A percentile compares a stretch with the other conserved stretches of the same genome.
Conservation (phyloP, 2,113 vertebrate species). For the Nannospalax galili region DNA sequence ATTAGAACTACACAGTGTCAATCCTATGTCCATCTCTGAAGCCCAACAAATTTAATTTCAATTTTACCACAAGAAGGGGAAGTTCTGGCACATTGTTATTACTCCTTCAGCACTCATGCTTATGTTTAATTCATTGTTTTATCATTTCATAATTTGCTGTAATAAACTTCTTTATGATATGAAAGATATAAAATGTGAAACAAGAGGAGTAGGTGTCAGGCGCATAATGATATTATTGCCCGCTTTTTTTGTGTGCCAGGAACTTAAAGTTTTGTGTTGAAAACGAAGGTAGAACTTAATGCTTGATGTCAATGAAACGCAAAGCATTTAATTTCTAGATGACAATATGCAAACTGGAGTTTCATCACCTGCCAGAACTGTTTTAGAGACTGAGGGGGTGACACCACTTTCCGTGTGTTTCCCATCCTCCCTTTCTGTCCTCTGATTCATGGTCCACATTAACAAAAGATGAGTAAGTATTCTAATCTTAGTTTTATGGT, state of each 20-base stretch:
- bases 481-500: background rate
- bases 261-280: conserved; percentile 1
- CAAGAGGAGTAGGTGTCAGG: background rate
- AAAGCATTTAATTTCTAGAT: background rate
- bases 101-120: background rate
- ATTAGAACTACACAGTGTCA: conserved; percentile 11
- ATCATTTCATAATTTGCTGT: conserved; percentile 63
- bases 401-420: background rate
- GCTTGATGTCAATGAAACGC: conserved; percentile 18
- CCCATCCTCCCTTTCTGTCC: background rate
- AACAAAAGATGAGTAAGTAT: background rate
- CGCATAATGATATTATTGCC: conserved; percentile 3
- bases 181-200: conserved; percentile 53
- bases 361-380: background rate
- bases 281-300: background rate
- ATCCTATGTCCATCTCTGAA: background rate
- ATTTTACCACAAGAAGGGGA: conserved; percentile 9
- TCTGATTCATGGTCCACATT: background rate
- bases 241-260: background rate
- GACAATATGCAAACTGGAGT: background rate
- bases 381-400: background rate
- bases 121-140: conserved; percentile 72
- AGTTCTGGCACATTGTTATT: conserved; percentile 37
- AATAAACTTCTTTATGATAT: conserved; percentile 45
- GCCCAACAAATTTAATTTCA: conserved; percentile 43